Conservation (phyloP, 2,797 vertebrate genomes). For the Hemibagrus guttatus region DNA sequence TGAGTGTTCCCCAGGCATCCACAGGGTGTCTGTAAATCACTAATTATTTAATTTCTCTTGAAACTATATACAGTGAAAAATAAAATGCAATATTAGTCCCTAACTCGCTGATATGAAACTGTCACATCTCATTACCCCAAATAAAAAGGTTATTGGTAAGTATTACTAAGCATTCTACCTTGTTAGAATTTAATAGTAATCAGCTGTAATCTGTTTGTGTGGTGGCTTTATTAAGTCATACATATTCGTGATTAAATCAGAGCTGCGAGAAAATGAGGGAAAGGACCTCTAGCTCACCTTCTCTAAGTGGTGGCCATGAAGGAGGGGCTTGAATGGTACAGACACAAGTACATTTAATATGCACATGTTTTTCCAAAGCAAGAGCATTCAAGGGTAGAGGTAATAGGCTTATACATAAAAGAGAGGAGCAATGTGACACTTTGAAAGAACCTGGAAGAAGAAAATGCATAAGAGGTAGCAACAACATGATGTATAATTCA, state of each 20-base stretch:
- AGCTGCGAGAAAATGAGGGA: slow-evolving; percentile 46
- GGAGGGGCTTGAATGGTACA: slow-evolving; percentile 31
- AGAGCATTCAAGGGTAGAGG: slow-evolving; percentile 46
- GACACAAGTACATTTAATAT: slow-evolving; percentile 39
- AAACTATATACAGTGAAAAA: slow-evolving; percentile 20
- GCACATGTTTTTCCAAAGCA: slow-evolving; percentile 25
- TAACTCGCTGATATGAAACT: slow-evolving; percentile 31
- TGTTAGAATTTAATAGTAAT: slow-evolving; percentile 45
- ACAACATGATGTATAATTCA: not conserved
- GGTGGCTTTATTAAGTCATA: slow-evolving; percentile 51
- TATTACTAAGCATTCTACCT: slow-evolving; percentile 39
- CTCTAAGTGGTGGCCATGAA: slow-evolving; percentile 24
- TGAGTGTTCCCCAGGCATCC: not conserved
- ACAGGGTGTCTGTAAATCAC: slow-evolving; percentile 24
- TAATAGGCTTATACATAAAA: slow-evolving; percentile 43
- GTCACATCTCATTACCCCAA: slow-evolving; percentile 41
- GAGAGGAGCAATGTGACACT: slow-evolving; percentile 24
- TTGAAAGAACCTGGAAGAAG: slow-evolving; percentile 11
- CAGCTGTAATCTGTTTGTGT: slow-evolving; percentile 47
- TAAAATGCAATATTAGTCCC: slow-evolving; percentile 15
- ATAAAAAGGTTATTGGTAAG: slow-evolving; percentile 41
- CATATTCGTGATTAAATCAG: slow-evolving; percentile 52
- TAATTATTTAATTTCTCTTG: slow-evolving; percentile 36
- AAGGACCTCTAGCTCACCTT: slow-evolving; percentile 55
- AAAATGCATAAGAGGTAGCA: not conserved